Base-by-base conservation (phyloP, 2,888 invertebrate species). In the Chymomyza caudatula region DNA sequence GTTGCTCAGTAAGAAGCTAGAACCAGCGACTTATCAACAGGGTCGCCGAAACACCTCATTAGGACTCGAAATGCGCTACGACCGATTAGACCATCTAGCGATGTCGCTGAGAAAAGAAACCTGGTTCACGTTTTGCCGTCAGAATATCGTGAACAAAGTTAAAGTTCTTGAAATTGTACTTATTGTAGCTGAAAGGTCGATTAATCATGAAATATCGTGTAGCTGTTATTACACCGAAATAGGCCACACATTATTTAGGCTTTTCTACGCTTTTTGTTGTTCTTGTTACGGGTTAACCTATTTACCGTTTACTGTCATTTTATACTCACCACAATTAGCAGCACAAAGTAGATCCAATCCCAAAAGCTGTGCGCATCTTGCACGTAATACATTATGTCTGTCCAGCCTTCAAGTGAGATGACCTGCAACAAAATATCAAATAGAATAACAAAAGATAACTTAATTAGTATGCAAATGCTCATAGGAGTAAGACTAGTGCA, bases 321-420 rank as follows among this genome's bases (percentile, higher is more conserved):
- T 11, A 17, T 74, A 93, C 97, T 94, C 92, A 99, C 99, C 93
- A 99, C 99, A 92, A 99, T 99, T 74, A 99, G 93, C 71, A 99
- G 93, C 68, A 99, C 99, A 92, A 99, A 99, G 92, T 99, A 99
- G 78, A 99, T 97, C 99, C 99, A 99, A 90, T 99, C 99, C 99
- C 99, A 99, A 91, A 99, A 99, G 74, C 99, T 99, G 91, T 99
- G 99, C 58, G 99, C 98, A 91, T 99, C 99, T 92, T 99, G 99
- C 73, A 99, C 97, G 92, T 98, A 99, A 91, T 99, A 99, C 99
- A 99, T 99, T 77, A 99, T 99, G 89, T 99, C 99, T 51, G 99
- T 98, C 99, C 99, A 99, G 70, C 99, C 99, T 92, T 99, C 99
- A 83, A 99, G 92, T 78, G 98, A 99, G 91, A 99, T 99, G 54